Evolutionary conservation across 2,797 vertebrate genomes (phyloP).

Genomic region (Gephyroberyx darwinii): DNA sequence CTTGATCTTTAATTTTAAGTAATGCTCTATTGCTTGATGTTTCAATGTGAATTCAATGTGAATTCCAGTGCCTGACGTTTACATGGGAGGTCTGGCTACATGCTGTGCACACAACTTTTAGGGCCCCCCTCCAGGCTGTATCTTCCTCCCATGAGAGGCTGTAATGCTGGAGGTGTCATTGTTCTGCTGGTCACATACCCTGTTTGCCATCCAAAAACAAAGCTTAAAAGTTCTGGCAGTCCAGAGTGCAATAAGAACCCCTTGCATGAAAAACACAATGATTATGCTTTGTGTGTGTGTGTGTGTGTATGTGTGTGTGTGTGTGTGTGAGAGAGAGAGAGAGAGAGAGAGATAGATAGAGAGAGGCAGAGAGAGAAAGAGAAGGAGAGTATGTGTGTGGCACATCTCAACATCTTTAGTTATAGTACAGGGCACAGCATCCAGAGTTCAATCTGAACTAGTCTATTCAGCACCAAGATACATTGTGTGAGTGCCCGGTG

Average conservation of each 20-base stretch:
- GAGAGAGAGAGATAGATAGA: conserved; percentile 13
- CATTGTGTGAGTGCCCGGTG: conserved; percentile 43
- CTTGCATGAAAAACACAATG: conserved; percentile 54
- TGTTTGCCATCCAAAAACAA: conserved; percentile 57
- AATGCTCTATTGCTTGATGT: conserved; percentile 17
- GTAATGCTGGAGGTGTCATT: conserved; percentile 45
- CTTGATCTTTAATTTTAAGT: conserved; percentile 28
- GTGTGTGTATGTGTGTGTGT: conserved; percentile 14
- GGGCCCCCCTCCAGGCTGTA: conserved; percentile 2
- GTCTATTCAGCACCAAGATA: conserved; percentile 69
- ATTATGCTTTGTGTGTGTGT: conserved; percentile 27
- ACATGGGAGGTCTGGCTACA: conserved; percentile 26
- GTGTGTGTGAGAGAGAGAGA: conserved; percentile 10
- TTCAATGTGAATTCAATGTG: conserved; percentile 43
- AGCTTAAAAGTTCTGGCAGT: conserved; percentile 48
- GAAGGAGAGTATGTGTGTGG: conserved; percentile 48
- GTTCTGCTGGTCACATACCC: conserved; percentile 58
- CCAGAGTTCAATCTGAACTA: conserved; percentile 64
- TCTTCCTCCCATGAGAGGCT: conserved; percentile 50
- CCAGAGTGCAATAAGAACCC: conserved; percentile 48
- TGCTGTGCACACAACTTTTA: conserved; percentile 2
- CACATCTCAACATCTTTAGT: conserved; percentile 59
- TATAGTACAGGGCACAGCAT: conserved; percentile 65
- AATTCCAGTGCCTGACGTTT: conserved; percentile 40
- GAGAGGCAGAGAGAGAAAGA: neutral